Evolutionary conservation across 2,888 invertebrate species (phyloP), one percentile per base, ranked within the genome.

Genomic region (Coenonympha glycerion): DNA sequence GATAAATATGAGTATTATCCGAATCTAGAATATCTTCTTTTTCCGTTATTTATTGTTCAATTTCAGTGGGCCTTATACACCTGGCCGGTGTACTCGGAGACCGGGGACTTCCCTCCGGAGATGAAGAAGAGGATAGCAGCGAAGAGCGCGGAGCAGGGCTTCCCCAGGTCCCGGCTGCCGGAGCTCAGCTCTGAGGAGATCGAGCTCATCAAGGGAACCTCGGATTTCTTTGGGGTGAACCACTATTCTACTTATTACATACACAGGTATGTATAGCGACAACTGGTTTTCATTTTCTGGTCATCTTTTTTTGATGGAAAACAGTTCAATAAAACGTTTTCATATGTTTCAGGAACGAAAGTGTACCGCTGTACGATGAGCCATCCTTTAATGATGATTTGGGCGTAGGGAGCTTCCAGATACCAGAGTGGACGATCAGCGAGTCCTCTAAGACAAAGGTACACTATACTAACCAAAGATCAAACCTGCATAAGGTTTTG

Each of bases 21-120:
- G n/a, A n/a, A n/a, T n/a, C n/a, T n/a, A n/a, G n/a, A n/a, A n/a
- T n/a, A n/a, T 9, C 2, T 26, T n/a, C n/a, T 9, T 3, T 26
- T n/a, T n/a, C 9, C 3, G 22, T 6, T 30, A 4, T 89, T 2
- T 84, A 92, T 9, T 22, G 6, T 2, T 6, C 39, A 8, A 3
- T 30, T 28, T 2, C 30, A 41, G 41, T 41, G 28, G 41, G 41
- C 11, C 1, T 6, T 6, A 19, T 41, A 41, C 8, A 11, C 28
- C 5, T 41, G 41, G 41, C 41, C 41, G 13, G 19, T 41, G 28
- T 41, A 18, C 16, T 40, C 40, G 2, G 26, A 40, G 5, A 40
- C 40, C n/a, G 40, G 40, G 1, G 40, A 40, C 24, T 40, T 40
- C 9, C 39, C 39, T 0, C 39, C 39, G n/a, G 39, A 40, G n/a